Conservation (phyloP, 1,140 invertebrate species). For the Antheraea mylitta region DNA sequence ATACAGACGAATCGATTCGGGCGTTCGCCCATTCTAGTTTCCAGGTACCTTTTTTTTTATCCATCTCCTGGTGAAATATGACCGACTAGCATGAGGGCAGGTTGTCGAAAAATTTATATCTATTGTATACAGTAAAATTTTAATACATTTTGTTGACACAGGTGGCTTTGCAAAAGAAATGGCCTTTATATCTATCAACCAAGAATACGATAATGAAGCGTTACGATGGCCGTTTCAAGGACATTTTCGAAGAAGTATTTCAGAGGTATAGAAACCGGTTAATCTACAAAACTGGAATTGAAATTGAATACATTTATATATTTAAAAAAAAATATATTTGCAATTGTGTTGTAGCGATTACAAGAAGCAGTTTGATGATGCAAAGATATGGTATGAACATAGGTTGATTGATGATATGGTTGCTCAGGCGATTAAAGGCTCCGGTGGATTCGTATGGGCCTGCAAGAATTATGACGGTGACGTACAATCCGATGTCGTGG, state of each 20-base stretch:
- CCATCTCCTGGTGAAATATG: too few relatives aligned
- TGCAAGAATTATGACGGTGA: slow-evolving; percentile 97
- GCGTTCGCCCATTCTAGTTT: slow-evolving; percentile 93
- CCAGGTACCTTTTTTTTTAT: slow-evolving; percentile 65
- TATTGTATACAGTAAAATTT: not conserved
- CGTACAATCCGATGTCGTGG: slow-evolving; percentile 93
- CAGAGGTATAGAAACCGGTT: slow-evolving; percentile 80
- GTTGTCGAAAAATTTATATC: not conserved
- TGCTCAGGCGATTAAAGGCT: slow-evolving; percentile 91
- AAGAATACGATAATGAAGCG: slow-evolving; percentile 96
- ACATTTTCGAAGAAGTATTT: slow-evolving; percentile 95
- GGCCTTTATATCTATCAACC: slow-evolving; percentile 92
- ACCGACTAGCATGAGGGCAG: too few relatives aligned
- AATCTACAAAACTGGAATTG: slow-evolving; percentile 10
- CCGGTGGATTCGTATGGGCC: slow-evolving; percentile 94
- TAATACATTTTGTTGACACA: slow-evolving; percentile 31
- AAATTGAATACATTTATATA: too few relatives aligned
- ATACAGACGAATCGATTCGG: slow-evolving; percentile 91
- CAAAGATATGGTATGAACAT: slow-evolving; percentile 94
- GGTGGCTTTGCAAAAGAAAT: slow-evolving; percentile 89
- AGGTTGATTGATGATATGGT: slow-evolving; percentile 97
- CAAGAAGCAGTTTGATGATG: slow-evolving; percentile 86
- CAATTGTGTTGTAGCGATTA: slow-evolving; percentile 81
- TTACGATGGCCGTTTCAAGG: slow-evolving; percentile 96
- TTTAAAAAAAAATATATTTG: not conserved